A percentile compares a stretch with the other conserved stretches of the same genome.
These are phyloP conservation scores for Drosophila navojoa DNA, from an alignment of 1,140 invertebrate genomes.

Conservation along the genomic window DNA sequence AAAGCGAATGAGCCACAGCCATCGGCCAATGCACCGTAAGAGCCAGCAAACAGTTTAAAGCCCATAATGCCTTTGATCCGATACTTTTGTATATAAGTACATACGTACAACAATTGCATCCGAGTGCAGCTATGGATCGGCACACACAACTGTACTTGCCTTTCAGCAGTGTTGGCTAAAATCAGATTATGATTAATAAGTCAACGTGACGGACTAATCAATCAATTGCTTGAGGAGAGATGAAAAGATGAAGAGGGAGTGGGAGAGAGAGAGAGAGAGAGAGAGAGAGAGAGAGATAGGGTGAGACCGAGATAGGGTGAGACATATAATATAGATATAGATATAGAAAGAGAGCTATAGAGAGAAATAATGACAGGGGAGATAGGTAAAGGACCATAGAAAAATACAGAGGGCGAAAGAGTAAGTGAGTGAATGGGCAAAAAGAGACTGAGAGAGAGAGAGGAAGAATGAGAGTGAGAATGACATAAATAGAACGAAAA, in stretches of 20 bases:
- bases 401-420: background rate
- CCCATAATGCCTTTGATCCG: conserved; percentile 28
- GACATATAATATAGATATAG: background rate
- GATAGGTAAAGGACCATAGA: background rate
- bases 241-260: background rate
- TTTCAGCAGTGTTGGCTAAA: background rate
- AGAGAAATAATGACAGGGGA: background rate
- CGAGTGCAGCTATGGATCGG: background rate
- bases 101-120: background rate
- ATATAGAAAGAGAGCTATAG: background rate
- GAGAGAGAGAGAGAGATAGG: background rate
- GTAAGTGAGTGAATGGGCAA: no score
- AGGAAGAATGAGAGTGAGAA: no score
- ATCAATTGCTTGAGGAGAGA: background rate
- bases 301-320: background rate
- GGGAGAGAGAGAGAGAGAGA: background rate
- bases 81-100: conserved; percentile 3
- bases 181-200: background rate
- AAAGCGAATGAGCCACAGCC: conserved; percentile 18
- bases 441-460: background rate
- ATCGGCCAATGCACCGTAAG: background rate
- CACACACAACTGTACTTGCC: conserved; percentile 1
- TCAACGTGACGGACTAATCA: background rate
- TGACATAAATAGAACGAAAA: no score
- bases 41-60: conserved; percentile 23